Conservation (phyloP, 1,140 invertebrate genomes). For the Drosophila auraria region DNA sequence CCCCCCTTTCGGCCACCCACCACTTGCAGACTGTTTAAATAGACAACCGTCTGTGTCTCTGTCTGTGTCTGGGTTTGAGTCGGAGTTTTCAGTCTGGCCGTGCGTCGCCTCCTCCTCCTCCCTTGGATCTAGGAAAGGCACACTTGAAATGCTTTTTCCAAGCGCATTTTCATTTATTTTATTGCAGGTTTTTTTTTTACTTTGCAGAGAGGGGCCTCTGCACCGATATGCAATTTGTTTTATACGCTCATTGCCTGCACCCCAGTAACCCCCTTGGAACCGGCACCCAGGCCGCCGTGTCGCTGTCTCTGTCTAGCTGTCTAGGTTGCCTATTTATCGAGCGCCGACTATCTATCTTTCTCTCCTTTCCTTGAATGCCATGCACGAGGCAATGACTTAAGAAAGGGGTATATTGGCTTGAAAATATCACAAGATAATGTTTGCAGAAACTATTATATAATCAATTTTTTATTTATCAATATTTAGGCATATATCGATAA, state of each 20-base stretch:
- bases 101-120: slow-evolving; percentile 47
- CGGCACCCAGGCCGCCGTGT: slow-evolving; percentile 8
- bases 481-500: too few relatives aligned
- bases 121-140: slow-evolving; percentile 36
- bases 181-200: slow-evolving; percentile 44
- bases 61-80: slow-evolving; percentile 34
- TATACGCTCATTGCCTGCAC: slow-evolving; percentile 71
- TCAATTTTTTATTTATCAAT: too few relatives aligned
- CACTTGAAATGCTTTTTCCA: slow-evolving; percentile 73
- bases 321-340: slow-evolving; percentile 42
- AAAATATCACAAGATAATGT: background rate
- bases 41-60: slow-evolving; percentile 66
- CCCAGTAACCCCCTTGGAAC: slow-evolving; percentile 11
- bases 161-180: slow-evolving; percentile 73
- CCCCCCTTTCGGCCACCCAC: slow-evolving; percentile 13
- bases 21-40: slow-evolving; percentile 56
- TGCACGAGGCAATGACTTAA: slow-evolving; percentile 2
- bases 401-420: slow-evolving; percentile 15
- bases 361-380: slow-evolving; percentile 33
- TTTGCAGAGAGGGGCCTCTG: slow-evolving; percentile 33
- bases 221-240: slow-evolving; percentile 75
- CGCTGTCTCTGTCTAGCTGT: slow-evolving; percentile 19
- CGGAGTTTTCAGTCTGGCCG: slow-evolving; percentile 44
- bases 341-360: slow-evolving; percentile 35
- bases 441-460: background rate